Base-by-base conservation (phyloP, 1,140 invertebrate species). In the Lasioglossum albipes region DNA sequence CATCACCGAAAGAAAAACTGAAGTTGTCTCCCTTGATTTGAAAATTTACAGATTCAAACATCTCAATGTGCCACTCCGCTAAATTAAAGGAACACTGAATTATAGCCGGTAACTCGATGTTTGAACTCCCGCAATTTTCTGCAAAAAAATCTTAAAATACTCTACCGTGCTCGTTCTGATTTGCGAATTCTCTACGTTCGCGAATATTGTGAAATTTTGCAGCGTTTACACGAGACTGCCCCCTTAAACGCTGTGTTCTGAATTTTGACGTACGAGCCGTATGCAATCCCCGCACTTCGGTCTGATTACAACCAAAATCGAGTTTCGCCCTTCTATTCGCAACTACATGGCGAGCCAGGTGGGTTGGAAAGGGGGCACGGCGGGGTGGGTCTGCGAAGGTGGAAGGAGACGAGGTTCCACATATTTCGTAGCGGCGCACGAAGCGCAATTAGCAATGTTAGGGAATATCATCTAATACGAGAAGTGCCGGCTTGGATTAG, bases 381-480 rank as follows among this genome's bases (percentile, higher is more conserved):
- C 36, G 7, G 36, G 54, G 1, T n/a, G 13, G 42, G 13, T 16
- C 10, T 12, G 45, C 18, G 64, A 7, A 16, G 52, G 12, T 36
- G 12, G 42, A 13, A 22, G 27, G 65, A 16, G 13, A 22, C 45
- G 10, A 13, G 45, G 45, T 49, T 36, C 67, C 42, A 70, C 45
- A 82, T 84, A 82, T 85, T 79, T 86, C 71, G 75, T 22, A 54
- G 52, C 36, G 45, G 31, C 31, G 16, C 62, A 61, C 75, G 54
- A 31, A 68, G 75, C 59, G 72, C 83, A 86, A 86, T 86, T 86
- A 86, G 84, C 75, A 76, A 85, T 78, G 69, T 86, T 86, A 84
- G 83, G 62, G 79, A 79, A 84, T 85, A 85, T 79, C 81, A 65
- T 85, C 84, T 83, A 80, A 86, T 85, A 79, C 68, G 71, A 79